Base-by-base conservation (phyloP, 2,888 invertebrate species). In the Oasisia sp. region DNA sequence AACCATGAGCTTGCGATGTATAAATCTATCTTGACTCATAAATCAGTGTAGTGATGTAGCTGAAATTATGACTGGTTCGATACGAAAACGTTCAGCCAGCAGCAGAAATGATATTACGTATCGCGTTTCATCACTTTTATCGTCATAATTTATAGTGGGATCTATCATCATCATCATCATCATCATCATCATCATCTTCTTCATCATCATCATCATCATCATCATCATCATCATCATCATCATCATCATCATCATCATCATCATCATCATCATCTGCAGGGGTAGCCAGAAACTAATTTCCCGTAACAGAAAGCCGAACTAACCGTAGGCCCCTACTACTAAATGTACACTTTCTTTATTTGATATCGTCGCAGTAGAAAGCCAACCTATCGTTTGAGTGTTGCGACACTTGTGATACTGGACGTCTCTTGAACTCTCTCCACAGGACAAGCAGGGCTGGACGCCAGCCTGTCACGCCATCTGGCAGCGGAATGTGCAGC, bases 401-500 rank as follows among this genome's bases (percentile, higher is more conserved):
- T 58, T 27, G 19, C 58, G 14, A 19, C 19, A 58, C 58, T 5
- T 58, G 74, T 74, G 27, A 74, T 27, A 74, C n/a, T 7, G 2
- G 19, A 74, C 14, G 19, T 19, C 7, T 74, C 14, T 74, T 74
- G 50, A 74, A 19, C 27, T 74, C 3, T 74, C 74, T 74, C 7
- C 27, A 3, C 74, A 95, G 95, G 94, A 95, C 92, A 93, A 93
- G 32, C 92, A 93, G 32, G 95, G 95, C 32, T 94, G 94, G 92
- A 95, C 95, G 0, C 93, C 95, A 44, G 92, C 95, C 32, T 94
- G 94, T 91, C 94, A 94, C 92, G 95, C 95, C 44, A 94, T 95
- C 74, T 95, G 95, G 89, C 94, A 94, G 32, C 94, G 94, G 92
- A 95, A 95, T 93, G 93, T 93, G 89, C 94, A 94, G 12, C 91